Percentiles rank a stretch among this genome's conserved stretches.
Evolutionary conservation across 2,113 vertebrate species (phyloP).

Genomic region (Pteruthius melanotis): DNA sequence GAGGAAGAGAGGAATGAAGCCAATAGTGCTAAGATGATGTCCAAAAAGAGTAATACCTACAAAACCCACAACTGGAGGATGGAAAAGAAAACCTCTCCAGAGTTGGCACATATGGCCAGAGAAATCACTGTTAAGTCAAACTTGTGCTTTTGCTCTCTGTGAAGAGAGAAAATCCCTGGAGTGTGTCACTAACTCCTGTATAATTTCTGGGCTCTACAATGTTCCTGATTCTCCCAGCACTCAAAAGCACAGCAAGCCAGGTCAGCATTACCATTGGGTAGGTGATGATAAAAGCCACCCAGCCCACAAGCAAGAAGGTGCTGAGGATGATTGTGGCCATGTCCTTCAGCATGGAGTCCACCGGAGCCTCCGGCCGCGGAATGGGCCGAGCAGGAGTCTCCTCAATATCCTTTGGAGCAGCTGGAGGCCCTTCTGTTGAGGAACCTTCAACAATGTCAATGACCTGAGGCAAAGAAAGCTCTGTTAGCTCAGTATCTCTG

Average conservation of each 20-base stretch:
- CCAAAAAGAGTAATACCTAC: background rate
- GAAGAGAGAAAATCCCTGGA: background rate
- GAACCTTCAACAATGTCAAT: conserved; percentile 84
- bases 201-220: background rate
- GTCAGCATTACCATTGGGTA: conserved; percentile 85
- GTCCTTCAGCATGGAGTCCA: conserved; percentile 95
- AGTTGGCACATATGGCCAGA: background rate
- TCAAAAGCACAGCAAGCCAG: background rate
- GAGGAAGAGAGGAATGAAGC: background rate
- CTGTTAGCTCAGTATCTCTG: background rate
- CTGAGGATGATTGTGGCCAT: conserved; percentile 95
- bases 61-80: background rate
- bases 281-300: conserved; percentile 96
- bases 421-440: conserved; percentile 59
- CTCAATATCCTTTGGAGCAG: conserved; percentile 77
- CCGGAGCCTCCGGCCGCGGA: conserved; percentile 77
- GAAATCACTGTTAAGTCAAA: background rate
- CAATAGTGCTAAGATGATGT: background rate
- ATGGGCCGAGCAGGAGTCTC: conserved; percentile 69
- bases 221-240: background rate
- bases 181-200: background rate
- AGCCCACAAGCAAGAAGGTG: conserved; percentile 93
- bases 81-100: background rate
- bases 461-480: conserved; percentile 65
- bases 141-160: background rate